Evolutionary conservation across 2,888 invertebrate species (phyloP), one percentile per base, ranked within the genome.

Genomic region (Lochmaea capreae): DNA sequence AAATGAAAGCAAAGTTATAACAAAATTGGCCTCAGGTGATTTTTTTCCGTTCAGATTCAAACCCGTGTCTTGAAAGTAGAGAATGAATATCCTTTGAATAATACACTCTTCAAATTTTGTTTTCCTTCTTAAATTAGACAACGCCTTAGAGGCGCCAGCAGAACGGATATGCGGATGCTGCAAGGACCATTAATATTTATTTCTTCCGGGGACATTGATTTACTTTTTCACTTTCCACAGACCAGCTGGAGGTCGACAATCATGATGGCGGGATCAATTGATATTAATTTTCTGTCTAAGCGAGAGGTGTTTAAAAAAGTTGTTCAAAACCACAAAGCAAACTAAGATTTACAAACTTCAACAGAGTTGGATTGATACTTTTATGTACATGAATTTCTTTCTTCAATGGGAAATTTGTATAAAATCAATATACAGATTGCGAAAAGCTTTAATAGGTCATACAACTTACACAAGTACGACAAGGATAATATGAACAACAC

Each of bases 191-290:
- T 49, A 65, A 75, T 77, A 75, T 74, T 70, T 72, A 77, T 77
- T 75, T 75, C 77, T 68, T 75, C 70, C 72, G 69, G 67, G 73
- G 67, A 71, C 75, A 59, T 59, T 59, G 65, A 75, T 77, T 77
- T 69, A 71, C 74, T 75, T 73, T 73, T 74, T 75, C 69, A 62
- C 74, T 59, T 42, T 8, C 8, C 1, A 33, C 33, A 16, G 39
- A 61, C 39, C 61, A 39, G 61, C n/a, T 42, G 2, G 4, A 14
- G 26, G 26, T 26, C 58, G 12, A 12, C 26, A 26, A 58, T 58
- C 26, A 3, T 14, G 5, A 22, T 26, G 22, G 58, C 12, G 58
- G 26, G 18, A 26, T 58, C 58, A 58, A 26, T 58, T 58, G 22
- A 22, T 11, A 58, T 58, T 49, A n/a, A 14, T 49, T 49, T 49